phyloP scores from a whole-genome alignment of 2,888 invertebrate genomes.

The Zaprionus obscuricornis region DNA sequence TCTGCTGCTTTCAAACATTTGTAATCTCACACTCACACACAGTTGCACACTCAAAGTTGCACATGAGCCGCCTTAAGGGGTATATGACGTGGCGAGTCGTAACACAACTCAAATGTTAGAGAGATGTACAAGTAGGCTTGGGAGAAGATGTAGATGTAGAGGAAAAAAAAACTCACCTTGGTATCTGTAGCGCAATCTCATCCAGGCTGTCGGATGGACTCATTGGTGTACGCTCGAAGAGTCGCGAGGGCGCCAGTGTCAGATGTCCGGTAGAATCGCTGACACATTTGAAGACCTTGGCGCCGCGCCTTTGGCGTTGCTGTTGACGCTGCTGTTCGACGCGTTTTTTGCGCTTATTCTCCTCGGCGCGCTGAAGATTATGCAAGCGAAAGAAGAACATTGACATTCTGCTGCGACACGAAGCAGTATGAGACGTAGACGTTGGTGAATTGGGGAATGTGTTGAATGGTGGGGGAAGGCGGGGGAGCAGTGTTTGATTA shows the following conservation, averaged over 20 bases:
- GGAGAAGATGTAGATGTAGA: no score
- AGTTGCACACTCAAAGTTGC: background rate
- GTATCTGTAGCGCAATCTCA: conserved; percentile 95
- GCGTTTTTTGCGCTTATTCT: conserved; percentile 88
- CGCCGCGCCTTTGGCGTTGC: conserved; percentile 84
- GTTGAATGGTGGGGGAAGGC: no score
- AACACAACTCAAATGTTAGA: no score
- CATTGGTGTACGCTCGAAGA: conserved; percentile 93
- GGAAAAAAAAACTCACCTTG: conserved; percentile 87
- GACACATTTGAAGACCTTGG: conserved; percentile 85
- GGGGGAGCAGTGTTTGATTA: no score
- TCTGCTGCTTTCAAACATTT: conserved; percentile 21
- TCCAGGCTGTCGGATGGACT: conserved; percentile 95
- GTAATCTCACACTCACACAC: conserved; percentile 12
- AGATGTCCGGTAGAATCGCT: conserved; percentile 84
- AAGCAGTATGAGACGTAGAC: background rate
- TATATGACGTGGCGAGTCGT: background rate
- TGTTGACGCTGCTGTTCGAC: conserved; percentile 83
- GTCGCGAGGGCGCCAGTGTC: conserved; percentile 90
- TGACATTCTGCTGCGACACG: conserved; percentile 88
- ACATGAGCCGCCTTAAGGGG: background rate
- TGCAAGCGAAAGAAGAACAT: conserved; percentile 97
- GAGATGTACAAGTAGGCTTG: no score
- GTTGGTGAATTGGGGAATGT: no score
- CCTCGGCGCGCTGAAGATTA: conserved; percentile 94